Percentiles rank a stretch among this genome's conserved stretches.
These are phyloP conservation scores for Parus major DNA, from an alignment of 2,113 vertebrate species.

Conservation along the genomic window DNA sequence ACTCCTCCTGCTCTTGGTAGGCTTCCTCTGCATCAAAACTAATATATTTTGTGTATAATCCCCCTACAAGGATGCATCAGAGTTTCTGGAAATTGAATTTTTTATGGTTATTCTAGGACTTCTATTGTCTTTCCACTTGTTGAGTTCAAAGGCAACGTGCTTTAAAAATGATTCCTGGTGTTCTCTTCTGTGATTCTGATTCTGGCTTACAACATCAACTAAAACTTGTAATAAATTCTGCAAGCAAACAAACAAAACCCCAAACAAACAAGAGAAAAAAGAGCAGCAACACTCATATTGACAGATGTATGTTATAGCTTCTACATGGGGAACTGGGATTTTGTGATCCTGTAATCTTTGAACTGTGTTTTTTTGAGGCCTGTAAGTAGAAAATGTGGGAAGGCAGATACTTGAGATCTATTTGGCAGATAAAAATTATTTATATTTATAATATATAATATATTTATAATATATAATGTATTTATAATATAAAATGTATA, in stretches of 20 bases:
- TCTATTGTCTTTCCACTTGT: neutral
- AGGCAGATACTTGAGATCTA: neutral
- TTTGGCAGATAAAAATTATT: conserved; percentile 10
- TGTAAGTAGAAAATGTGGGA: neutral
- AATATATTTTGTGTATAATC: neutral
- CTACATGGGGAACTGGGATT: neutral
- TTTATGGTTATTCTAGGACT: neutral
- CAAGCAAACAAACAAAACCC: neutral
- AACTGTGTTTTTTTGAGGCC: neutral
- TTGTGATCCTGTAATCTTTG: neutral
- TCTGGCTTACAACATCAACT: neutral
- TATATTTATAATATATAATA: no score
- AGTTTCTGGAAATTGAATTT: neutral
- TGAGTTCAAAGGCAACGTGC: neutral
- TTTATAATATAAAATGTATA: no score
- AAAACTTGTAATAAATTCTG: neutral
- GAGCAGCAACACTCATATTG: neutral
- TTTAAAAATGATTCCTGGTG: rapidly evolving
- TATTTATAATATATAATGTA: no score
- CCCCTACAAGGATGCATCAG: neutral
- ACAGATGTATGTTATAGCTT: neutral
- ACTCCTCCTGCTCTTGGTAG: neutral
- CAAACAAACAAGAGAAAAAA: neutral
- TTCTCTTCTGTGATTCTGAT: neutral
- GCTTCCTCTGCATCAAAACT: neutral